A percentile compares a stretch with the other conserved stretches of the same genome.
phyloP scores from a whole-genome alignment of 2,888 invertebrate genomes.

The Tinea pellionella region DNA sequence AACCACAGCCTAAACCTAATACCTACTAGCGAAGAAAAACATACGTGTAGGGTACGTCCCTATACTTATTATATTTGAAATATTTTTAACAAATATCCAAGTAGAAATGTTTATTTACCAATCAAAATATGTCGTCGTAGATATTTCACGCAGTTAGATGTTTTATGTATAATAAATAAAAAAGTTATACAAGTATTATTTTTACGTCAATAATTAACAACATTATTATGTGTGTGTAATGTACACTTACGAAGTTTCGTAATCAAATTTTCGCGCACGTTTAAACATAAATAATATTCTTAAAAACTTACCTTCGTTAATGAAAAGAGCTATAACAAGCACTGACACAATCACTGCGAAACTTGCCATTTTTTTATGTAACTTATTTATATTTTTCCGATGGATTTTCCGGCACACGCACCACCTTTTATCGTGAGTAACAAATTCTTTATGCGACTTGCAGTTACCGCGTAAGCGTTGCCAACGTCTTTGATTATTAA shows the following conservation, averaged over 20 bases:
- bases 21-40: background rate
- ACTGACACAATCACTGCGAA: conserved; percentile 46
- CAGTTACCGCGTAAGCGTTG: background rate
- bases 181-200: too few species aligned
- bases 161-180: too few species aligned
- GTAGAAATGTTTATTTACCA: too few species aligned
- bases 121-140: too few species aligned
- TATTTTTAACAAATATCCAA: too few species aligned
- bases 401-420: background rate
- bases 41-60: too few species aligned
- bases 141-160: too few species aligned
- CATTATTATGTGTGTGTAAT: too few species aligned
- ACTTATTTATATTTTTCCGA: background rate
- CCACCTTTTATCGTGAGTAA: background rate
- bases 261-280: conserved; percentile 4
- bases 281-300: background rate
- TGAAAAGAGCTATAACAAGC: conserved; percentile 46
- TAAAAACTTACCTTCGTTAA: conserved; percentile 41
- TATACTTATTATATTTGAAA: too few species aligned
- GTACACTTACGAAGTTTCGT: background rate
- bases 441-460: conserved; percentile 1
- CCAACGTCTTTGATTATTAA: background rate
- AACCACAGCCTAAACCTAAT: background rate
- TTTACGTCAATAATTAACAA: too few species aligned
- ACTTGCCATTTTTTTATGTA: conserved; percentile 40